Base-by-base conservation (phyloP, 2,113 vertebrate species). In the Vimba vimba region DNA sequence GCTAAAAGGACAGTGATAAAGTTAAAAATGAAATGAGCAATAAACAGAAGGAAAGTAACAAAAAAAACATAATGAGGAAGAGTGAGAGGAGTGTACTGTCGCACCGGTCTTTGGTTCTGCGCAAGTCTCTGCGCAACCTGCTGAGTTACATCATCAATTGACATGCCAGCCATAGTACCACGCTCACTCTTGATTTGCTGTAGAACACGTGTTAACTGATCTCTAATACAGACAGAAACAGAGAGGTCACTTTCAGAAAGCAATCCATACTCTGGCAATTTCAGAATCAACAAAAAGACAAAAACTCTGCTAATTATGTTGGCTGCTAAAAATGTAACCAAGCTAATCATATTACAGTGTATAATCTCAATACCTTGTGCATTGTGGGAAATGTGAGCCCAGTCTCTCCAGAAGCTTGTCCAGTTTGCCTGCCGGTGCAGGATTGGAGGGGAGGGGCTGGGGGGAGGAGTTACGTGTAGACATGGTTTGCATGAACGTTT, bases 151-250 rank as follows among this genome's bases (percentile, higher is more conserved):
- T 97, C 96, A 45, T 99, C 97, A 90, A 97, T 95, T 55, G 96
- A 97, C 91, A 98, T 94, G 1, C 97, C 98, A 0, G 96, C 95
- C 92, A 98, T 91, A 17, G 97, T 98, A 50, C 96, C 96, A 0
- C 97, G 96, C 0, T 95, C 95, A 0, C 91, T 95, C 93, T 99
- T 99, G 87, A 99, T 97, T 91, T 97, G 97, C 95, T 98, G 96
- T 85, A 99, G 95, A 79, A 97, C 95, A 45, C 91, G 91, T 83
- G 92, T 97, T 90, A 99, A 95, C 90, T 97, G 96, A 11, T 91
- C 87, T 91, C 95, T 97, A 88, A 5, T 0, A n/a, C 47, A 84
- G 43, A 57, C 27, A 79, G 13, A 82, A 68, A 47, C 17, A 69
- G 10, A 79, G 21, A 85, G 17, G 62, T 27, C 43, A 75, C 1